phyloP scores from a whole-genome alignment of 2,113 vertebrate genomes.

The Neolamprologus cancellatus region DNA sequence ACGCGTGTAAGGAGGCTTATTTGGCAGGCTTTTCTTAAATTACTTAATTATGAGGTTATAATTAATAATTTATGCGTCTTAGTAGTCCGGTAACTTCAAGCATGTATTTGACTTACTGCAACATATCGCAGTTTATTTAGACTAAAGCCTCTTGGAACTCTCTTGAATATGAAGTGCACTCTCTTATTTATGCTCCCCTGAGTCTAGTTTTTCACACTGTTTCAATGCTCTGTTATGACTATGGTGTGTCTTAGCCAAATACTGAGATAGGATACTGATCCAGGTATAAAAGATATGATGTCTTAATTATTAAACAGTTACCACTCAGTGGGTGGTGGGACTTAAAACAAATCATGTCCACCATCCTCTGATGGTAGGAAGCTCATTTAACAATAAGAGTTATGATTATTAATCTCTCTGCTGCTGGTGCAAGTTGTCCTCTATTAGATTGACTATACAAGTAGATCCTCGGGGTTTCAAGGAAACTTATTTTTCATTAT shows the following conservation, averaged over 20 bases:
- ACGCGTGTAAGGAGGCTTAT: not conserved
- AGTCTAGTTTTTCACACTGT: not conserved
- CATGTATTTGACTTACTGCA: not conserved
- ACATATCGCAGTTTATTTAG: not conserved
- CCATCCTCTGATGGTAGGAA: not conserved
- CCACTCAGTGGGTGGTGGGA: not conserved
- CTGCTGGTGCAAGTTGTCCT: not conserved
- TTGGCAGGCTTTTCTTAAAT: not conserved
- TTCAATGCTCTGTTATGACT: not conserved
- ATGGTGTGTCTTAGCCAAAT: not conserved
- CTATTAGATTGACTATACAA: conserved; percentile 1
- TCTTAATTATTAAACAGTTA: not conserved
- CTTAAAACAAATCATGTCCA: not conserved
- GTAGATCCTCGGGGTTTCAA: not conserved
- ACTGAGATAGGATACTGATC: not conserved
- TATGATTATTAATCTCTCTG: conserved; percentile 3
- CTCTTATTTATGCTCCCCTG: not conserved
- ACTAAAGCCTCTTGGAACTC: not conserved
- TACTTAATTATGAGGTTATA: not conserved
- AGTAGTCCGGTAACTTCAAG: not conserved
- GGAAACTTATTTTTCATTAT: conserved; percentile 9
- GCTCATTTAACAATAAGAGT: conserved; percentile 1
- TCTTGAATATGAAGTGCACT: not conserved
- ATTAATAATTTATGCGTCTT: not conserved
- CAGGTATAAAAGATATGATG: not conserved